Evolutionary conservation across 1,140 invertebrate genomes (phyloP).

Genomic region (Galendromus occidentalis): DNA sequence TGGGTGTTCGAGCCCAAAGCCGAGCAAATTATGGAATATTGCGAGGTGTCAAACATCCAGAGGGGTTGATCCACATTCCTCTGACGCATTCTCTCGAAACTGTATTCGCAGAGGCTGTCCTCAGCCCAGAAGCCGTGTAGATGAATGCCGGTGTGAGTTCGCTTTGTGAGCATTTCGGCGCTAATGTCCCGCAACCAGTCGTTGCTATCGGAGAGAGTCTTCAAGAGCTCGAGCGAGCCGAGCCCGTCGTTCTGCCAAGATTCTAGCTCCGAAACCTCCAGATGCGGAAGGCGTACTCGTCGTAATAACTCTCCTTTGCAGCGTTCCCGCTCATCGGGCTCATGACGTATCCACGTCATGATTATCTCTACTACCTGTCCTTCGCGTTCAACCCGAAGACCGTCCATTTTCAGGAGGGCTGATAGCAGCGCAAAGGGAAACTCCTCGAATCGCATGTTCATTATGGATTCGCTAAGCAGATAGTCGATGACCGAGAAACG

Average conservation of each 20-base stretch:
- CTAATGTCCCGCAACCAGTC: background rate
- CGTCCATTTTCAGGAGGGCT: background rate
- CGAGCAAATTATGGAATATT: background rate
- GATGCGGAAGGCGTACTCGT: background rate
- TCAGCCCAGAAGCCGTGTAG: conserved; percentile 4
- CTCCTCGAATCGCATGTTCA: background rate
- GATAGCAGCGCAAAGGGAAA: background rate
- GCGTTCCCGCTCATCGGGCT: background rate
- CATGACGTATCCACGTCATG: background rate
- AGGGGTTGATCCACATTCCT: background rate
- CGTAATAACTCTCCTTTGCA: background rate
- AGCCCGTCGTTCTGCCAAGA: background rate
- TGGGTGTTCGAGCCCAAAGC: background rate
- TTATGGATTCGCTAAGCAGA: background rate
- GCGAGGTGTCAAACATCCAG: conserved; percentile 1
- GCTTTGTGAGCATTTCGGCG: background rate
- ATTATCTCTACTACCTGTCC: background rate
- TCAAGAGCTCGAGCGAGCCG: background rate
- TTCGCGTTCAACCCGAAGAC: background rate
- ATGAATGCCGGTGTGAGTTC: background rate
- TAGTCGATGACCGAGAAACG: background rate
- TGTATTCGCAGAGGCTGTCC: conserved; percentile 5
- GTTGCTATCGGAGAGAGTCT: background rate
- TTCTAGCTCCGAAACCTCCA: background rate
- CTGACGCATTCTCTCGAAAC: background rate